These are phyloP conservation scores for Suricata suricatta DNA, from an alignment of 2,113 vertebrate species.

Conservation along the genomic window DNA sequence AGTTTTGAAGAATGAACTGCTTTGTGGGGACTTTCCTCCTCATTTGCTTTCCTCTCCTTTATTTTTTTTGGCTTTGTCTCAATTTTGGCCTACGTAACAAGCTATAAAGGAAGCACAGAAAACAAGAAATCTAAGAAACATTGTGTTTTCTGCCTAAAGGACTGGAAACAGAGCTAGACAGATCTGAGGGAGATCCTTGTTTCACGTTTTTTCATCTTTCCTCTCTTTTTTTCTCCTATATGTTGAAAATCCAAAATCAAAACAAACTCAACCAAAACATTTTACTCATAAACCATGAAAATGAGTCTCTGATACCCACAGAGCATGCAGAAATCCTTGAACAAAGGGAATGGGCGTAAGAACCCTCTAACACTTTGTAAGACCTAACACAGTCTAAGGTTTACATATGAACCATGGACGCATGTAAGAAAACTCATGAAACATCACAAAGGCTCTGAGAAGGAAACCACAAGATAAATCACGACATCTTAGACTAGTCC, in stretches of 20 bases:
- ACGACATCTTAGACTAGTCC: neutral
- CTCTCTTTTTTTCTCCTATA: neutral
- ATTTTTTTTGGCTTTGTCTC: neutral
- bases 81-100: neutral
- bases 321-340: neutral
- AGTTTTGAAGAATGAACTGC: neutral
- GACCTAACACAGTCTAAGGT: neutral
- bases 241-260: neutral
- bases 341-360: neutral
- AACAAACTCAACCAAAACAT: neutral
- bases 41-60: neutral
- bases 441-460: neutral
- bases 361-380: neutral
- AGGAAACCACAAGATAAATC: neutral
- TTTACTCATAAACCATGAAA: neutral
- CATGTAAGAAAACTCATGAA: neutral
- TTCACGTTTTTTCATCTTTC: neutral
- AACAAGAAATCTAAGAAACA: neutral
- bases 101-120: neutral
- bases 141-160: neutral
- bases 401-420: neutral
- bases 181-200: neutral
- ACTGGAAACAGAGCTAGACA: neutral
- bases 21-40: neutral
- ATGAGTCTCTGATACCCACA: neutral